These are phyloP conservation scores for Cassiopea andromeda DNA, from an alignment of 30 jellyfish, hydroid and myxozoan species.

Conservation along the genomic window DNA sequence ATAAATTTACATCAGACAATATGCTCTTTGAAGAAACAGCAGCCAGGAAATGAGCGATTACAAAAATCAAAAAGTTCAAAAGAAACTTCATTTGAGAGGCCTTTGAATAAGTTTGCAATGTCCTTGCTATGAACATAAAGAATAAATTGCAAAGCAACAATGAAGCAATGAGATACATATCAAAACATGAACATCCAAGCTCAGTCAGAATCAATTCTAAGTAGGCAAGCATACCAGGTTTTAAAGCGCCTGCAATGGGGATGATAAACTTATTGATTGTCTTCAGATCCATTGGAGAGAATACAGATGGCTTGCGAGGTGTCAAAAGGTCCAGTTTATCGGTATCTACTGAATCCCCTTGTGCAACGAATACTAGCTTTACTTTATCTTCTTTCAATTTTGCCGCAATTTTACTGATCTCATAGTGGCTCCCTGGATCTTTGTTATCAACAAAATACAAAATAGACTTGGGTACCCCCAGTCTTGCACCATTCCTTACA, in stretches of 20 bases:
- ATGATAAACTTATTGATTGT: slow-evolving; percentile 10
- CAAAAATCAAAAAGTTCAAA: too few species aligned
- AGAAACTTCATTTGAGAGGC: too few species aligned
- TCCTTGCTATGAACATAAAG: too few species aligned
- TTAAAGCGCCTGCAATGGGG: slow-evolving; percentile 64
- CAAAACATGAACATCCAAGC: background rate
- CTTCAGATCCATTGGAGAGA: slow-evolving; percentile 80
- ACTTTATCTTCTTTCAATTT: slow-evolving; percentile 72
- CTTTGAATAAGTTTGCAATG: too few species aligned
- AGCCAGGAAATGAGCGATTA: too few species aligned
- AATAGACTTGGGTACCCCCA: slow-evolving; percentile 73
- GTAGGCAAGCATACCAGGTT: slow-evolving; percentile 63
- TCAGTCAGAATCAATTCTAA: background rate
- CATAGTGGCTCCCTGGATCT: slow-evolving; percentile 31
- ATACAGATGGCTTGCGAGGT: slow-evolving; percentile 36
- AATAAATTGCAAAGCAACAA: too few species aligned
- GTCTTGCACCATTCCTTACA: slow-evolving; percentile 77
- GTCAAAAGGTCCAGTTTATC: slow-evolving; percentile 35
- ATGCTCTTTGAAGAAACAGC: too few species aligned
- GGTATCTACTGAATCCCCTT: slow-evolving; percentile 50
- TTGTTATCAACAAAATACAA: slow-evolving; percentile 75
- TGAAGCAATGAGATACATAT: too few species aligned
- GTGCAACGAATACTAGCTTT: slow-evolving; percentile 69
- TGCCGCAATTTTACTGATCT: slow-evolving; percentile 63
- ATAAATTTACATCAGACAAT: too few species aligned